Conservation (phyloP, 1,140 invertebrate genomes). For the Diorhabda carinulata region DNA sequence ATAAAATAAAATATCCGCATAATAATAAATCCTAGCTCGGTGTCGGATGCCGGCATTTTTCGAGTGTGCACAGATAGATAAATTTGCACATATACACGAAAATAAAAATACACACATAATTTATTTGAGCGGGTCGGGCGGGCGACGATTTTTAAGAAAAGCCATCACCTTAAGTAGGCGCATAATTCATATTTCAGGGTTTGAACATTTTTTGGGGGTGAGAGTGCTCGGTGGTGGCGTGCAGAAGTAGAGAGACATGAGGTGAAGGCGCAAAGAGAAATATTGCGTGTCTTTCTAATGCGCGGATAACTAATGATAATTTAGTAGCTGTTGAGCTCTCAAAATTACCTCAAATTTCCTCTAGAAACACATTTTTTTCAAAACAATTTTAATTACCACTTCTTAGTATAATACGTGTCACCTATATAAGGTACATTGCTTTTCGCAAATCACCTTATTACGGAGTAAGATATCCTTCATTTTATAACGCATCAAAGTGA, state of each 20-base stretch:
- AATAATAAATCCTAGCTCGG: conserved; percentile 21
- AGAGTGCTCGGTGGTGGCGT: conserved; percentile 5
- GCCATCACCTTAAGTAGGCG: conserved; percentile 35
- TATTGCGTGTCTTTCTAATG: conserved; percentile 33
- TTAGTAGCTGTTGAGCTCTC: conserved; percentile 27
- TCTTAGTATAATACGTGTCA: too few species aligned
- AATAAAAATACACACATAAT: conserved; percentile 26
- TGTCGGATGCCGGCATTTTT: conserved; percentile 7
- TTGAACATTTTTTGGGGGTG: conserved; percentile 15
- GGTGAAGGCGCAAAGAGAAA: conserved; percentile 23
- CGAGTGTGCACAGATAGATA: conserved; percentile 19
- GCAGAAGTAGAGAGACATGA: background rate
- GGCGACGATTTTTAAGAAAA: conserved; percentile 36
- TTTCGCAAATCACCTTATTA: too few species aligned
- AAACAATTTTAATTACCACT: too few species aligned
- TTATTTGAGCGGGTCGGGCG: conserved; percentile 25
- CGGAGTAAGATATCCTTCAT: too few species aligned
- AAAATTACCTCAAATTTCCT: background rate
- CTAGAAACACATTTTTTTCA: background rate
- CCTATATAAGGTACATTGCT: too few species aligned
- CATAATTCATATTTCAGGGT: conserved; percentile 32
- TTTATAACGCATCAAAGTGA: too few species aligned
- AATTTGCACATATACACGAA: conserved; percentile 23
- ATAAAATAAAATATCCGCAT: background rate
- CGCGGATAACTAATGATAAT: conserved; percentile 29